Conservation (phyloP, 2,888 invertebrate species). For the Ochropleura leucogaster region DNA sequence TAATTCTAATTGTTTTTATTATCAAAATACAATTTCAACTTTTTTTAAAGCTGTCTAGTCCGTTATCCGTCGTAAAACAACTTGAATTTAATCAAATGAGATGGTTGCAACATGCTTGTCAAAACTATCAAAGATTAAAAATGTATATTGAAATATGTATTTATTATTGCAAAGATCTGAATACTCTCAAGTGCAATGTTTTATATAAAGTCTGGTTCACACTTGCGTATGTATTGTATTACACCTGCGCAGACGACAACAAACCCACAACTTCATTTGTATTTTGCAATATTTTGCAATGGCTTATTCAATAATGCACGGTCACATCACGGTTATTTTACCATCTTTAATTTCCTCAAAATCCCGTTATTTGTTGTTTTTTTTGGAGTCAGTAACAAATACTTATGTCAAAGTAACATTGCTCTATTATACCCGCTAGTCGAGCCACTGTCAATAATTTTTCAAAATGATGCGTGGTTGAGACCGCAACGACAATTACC, state of each 20-base stretch:
- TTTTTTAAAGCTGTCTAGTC: not conserved
- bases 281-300: not conserved
- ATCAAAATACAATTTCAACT: not conserved
- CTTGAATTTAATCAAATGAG: not conserved
- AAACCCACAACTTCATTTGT: not conserved
- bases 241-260: not conserved
- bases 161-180: constrained; percentile 35
- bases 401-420: not conserved
- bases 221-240: constrained; percentile 15
- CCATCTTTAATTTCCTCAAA: not conserved
- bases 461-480: no score
- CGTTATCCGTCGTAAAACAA: not conserved
- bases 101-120: constrained; percentile 21
- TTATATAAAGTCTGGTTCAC: not conserved
- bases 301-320: not conserved
- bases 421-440: not conserved
- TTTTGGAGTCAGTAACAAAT: not conserved
- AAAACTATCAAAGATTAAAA: constrained; percentile 5
- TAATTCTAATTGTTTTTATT: not conserved
- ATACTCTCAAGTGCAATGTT: constrained; percentile 21
- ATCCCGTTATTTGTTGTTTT: not conserved
- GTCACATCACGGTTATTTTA: not conserved
- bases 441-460: no score
- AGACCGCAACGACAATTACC: no score
- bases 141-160: constrained; percentile 14